Evolutionary conservation across 92 coral and sea anemone genomes (phyloP), one percentile per base, ranked within the genome.

Genomic region (Blastomussa wellsi): DNA sequence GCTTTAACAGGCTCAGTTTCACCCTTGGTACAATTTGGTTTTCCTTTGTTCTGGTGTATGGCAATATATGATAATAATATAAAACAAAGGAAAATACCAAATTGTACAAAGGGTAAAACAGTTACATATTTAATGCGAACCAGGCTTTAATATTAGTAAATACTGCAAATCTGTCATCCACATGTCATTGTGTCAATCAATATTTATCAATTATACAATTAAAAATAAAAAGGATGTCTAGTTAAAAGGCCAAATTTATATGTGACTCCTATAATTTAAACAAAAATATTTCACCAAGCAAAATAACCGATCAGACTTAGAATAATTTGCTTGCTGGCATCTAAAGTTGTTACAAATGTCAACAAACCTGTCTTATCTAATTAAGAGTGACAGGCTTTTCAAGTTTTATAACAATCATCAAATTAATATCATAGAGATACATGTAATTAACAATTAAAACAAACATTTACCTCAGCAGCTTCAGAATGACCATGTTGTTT

Each of bases 401-500:
- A 37, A 36, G 44, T 70, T 33, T 14, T 37, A 36, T 16, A 36
- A 69, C 24, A 60, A 35, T 38, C 47, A 32, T 68, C 20, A 68
- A 68, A 68, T 68, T 66, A 5, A 68, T 68, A 17, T 70, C 5
- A 33, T 35, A 70, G 41, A 38, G 48, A 5, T 70, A n/a, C n/a
- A n/a, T n/a, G n/a, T n/a, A 6, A 36, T 35, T 17, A 70, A 38
- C 26, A 48, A 55, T 37, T 20, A n/a, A 72, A 32, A 62, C 0
- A 57, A 13, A 62, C 55, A 47, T 35, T 67, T 86, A 97, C 99
- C 99, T 97, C 51, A 97, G 90, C 39, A 97, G 82, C 72, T 95
- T 97, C 13, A 97, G 81, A 78, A 97, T 97, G 59, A 93, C 95
- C 99, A 97, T 97, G 93, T 97, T 97, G 87, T 97, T 97, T 69